Evolutionary conservation across 2,113 vertebrate genomes (phyloP).

Genomic region (Malaclemys terrapin): DNA sequence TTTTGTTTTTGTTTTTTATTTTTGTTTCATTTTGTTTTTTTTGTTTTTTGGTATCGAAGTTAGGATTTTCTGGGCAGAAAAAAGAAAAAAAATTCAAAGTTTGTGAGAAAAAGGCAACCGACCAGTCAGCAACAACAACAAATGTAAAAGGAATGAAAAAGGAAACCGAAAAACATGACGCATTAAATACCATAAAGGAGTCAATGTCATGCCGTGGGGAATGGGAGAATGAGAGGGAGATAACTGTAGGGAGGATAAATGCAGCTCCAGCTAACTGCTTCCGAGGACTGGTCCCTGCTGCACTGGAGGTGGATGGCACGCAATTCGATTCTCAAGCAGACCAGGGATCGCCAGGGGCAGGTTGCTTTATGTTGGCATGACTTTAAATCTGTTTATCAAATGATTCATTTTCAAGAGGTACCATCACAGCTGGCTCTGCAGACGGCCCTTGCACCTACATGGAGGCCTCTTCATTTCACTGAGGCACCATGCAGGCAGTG

Average conservation of each 20-base stretch:
- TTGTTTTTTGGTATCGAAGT: constrained; percentile 94
- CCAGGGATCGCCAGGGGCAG: background rate
- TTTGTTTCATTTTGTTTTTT: constrained; percentile 62
- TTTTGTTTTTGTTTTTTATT: constrained; percentile 56
- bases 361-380: background rate
- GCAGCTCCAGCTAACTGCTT: background rate
- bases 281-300: background rate
- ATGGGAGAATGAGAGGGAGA: background rate
- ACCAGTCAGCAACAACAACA: constrained; percentile 42
- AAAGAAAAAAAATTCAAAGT: background rate
- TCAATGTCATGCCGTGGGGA: background rate
- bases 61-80: constrained; percentile 86
- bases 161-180: constrained; percentile 20
- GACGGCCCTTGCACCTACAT: background rate
- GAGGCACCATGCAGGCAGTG: background rate
- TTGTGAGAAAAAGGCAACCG: constrained; percentile 67
- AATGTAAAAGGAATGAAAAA: background rate
- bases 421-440: fast-evolving
- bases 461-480: background rate
- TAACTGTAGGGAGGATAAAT: background rate
- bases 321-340: fast-evolving
- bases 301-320: background rate
- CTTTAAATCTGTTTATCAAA: background rate
- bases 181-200: constrained; percentile 33
- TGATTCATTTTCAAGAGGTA: background rate